Base-by-base conservation (phyloP, 2,888 invertebrate species). In the Xestia sexstrigata region DNA sequence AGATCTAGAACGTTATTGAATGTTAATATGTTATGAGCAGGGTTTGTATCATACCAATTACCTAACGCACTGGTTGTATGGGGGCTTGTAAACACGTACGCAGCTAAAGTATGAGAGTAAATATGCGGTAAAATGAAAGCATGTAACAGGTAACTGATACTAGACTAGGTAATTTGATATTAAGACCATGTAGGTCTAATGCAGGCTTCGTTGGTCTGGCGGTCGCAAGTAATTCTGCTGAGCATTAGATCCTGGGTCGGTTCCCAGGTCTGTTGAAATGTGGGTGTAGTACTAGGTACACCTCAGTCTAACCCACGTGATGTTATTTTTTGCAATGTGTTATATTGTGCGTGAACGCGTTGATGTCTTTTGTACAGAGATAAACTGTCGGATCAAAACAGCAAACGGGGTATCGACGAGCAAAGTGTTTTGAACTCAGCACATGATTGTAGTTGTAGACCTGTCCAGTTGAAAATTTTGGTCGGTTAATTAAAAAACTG, bases 1-100 rank as follows among this genome's bases (percentile, higher is more conserved):
- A 13, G 55, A 87, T 87, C 87, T 83, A 83, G 88, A 79, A n/a
- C 70, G 78, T 49, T 45, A 76, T 80, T 70, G 81, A 84, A 83
- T 81, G 84, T 84, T 83, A 83, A 83, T 82, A 79, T 79, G 79
- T 84, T 84, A 84, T 75, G 72, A 78, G 83, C 78, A 30, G 72
- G 66, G 81, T 52, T 77, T 55, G 76, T 72, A 83, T 72, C 39
- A 60, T 78, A 81, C 63, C 83, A 83, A 81, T 82, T 82, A 81
- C 68, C 60, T 81, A 35, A 78, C 83, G 63, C 68, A 66, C 23
- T 62, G 8, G 6, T 58, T 4, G 58, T 23, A 62, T 23, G 42
- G 42, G 74, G 15, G 8, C 81, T 45, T 79, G 78, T 74, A 23
- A 67, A 79, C 81, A 60, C 26, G 81, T 11, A 4, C 58, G 1